Base-by-base conservation (phyloP, 2,888 invertebrate genomes). In the Malthinus seriepunctatus region DNA sequence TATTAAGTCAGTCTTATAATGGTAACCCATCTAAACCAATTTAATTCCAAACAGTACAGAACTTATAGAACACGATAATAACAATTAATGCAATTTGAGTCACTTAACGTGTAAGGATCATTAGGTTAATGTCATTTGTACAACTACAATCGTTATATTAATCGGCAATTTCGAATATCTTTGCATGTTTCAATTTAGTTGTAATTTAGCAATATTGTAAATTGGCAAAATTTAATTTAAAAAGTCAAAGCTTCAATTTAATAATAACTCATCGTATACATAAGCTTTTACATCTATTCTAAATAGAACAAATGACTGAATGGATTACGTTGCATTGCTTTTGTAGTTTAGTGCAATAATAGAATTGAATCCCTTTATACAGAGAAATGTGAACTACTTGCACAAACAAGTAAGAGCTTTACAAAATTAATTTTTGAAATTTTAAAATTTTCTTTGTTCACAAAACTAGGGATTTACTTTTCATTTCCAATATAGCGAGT, bases 71-170 rank as follows among this genome's bases (percentile, higher is more conserved):
- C 51, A 49, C 32, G 51, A 62, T 59, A 59, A 62, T 62, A 58
- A 39, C 48, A 64, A 67, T 68, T 68, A 62, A 65, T 67, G 66
- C 65, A 68, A 66, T 65, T 65, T 55, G 42, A 67, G 61, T 63
- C 63, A 64, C 58, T 66, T 62, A 63, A 64, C 67, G 63, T 66
- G 63, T 62, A 59, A 58, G 64, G 57, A 55, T 57, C 66, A 63
- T 69, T 66, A 67, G 62, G 59, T 61, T 64, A 62, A 65, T 64
- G 61, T 55, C 54, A 51, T 63, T 63, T 60, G 57, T 59, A 65
- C 57, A 57, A 61, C 52, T 61, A 61, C 42, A 51, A 46, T 57
- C 53, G 47, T 47, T 49, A 56, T 57, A 57, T 61, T 54, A 54
- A 58, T 53, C 38, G 49, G 31, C 38, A 44, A 42, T 44, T 55